Evolutionary conservation across 1,140 invertebrate genomes (phyloP).

Genomic region (Drosophila pruinosa): DNA sequence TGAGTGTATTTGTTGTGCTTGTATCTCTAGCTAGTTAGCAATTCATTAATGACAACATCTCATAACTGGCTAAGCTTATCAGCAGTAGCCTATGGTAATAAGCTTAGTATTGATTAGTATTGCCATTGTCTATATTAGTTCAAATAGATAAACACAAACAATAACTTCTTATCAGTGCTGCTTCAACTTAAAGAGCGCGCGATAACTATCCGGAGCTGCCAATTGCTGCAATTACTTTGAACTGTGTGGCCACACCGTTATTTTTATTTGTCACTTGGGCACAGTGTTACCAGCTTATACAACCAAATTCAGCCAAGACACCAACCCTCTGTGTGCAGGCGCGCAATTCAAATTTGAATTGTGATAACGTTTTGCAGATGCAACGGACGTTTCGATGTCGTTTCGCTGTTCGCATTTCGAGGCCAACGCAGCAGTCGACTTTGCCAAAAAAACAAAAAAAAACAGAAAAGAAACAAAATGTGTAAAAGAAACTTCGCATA

Average conservation of each 20-base stretch:
- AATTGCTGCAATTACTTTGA: background rate
- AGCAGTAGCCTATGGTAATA: constrained; percentile 21
- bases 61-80: constrained; percentile 25
- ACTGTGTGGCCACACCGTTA: background rate
- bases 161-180: constrained; percentile 7
- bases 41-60: constrained; percentile 26
- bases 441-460: constrained; percentile 20
- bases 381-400: constrained; percentile 3
- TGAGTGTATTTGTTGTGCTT: too few species aligned
- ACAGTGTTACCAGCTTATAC: background rate
- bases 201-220: background rate
- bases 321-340: background rate
- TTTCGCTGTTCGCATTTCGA: constrained; percentile 14
- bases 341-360: constrained; percentile 12
- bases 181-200: background rate
- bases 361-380: background rate
- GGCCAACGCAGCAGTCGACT: constrained; percentile 15
- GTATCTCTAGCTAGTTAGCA: constrained; percentile 9
- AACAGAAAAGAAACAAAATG: constrained; percentile 9
- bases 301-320: background rate
- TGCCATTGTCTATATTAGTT: constrained; percentile 2
- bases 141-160: background rate
- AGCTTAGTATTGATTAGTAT: constrained; percentile 29
- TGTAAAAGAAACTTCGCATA: constrained; percentile 46
- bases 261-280: background rate